Evolutionary conservation across 2,888 invertebrate species (phyloP), one percentile per base, ranked within the genome.

Genomic region (Dryobotodes eremita): DNA sequence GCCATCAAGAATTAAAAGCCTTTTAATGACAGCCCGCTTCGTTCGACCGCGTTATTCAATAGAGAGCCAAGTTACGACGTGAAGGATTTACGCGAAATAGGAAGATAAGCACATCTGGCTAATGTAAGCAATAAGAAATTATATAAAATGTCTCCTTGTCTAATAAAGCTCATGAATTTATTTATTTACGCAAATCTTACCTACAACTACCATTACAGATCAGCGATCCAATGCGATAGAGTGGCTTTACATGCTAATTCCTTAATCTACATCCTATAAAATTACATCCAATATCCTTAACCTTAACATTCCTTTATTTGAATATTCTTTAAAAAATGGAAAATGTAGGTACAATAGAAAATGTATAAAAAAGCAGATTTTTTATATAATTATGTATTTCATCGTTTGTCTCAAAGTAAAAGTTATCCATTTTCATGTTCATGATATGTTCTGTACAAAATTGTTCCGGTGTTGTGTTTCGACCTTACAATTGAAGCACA

Each of bases 1-100:
- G 92, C 93, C 95, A 96, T 96, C 94, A 96, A 96, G 95, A 96
- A 96, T 96, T 96, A 96, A 97, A 97, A 96, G 95, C 94, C 95
- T 95, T 96, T 96, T 96, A 97, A 96, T 96, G 96, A 96, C 94
- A 92, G 92, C 92, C 91, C 91, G 92, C 93, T 90, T 88, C 91
- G 85, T 89, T 91, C 91, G 92, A 92, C 92, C 72, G 83, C 86
- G 4, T 64, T 80, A 91, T 92, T 83, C 92, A 71, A 80, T 10
- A 92, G n/a, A 75, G 78, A 90, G 66, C 42, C 88, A 91, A 50
- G 64, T 6, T 42, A 46, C 3, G 26, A n/a, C 20, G 48, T 13
- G 20, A 6, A 53, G 57, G 48, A 71, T 62, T 48, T 75, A 26
- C 4, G 46, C 13, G 3, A 48, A 23, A 11, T 23, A 31, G 11